A percentile compares a stretch with the other conserved stretches of the same genome.
phyloP scores from a whole-genome alignment of 2,797 vertebrate genomes.

The Cichlasoma orientale region DNA sequence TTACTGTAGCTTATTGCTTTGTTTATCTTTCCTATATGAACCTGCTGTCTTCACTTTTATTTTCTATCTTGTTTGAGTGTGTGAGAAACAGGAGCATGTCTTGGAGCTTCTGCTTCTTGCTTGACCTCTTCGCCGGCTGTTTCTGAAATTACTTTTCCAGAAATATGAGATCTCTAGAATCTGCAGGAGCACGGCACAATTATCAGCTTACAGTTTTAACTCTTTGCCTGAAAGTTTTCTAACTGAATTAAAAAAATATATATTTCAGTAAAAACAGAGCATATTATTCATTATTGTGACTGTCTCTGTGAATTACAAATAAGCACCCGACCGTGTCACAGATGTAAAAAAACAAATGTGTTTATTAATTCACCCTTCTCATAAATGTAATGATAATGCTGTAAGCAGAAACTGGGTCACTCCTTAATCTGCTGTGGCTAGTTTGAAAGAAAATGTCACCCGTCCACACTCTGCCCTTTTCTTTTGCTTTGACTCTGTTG shows the following conservation, averaged over 20 bases:
- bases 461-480: conserved; percentile 39
- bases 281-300: no score
- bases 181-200: not conserved
- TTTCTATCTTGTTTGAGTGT: not conserved
- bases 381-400: not conserved
- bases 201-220: not conserved
- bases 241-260: not conserved
- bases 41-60: not conserved
- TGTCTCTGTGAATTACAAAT: no score
- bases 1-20: conserved; percentile 15
- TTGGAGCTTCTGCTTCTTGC: not conserved
- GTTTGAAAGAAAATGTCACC: conserved; percentile 57
- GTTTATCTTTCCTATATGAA: conserved; percentile 12
- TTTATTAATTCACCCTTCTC: no score
- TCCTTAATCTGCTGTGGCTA: conserved; percentile 28
- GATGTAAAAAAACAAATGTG: no score
- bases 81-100: not conserved
- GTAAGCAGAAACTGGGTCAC: not conserved
- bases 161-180: not conserved
- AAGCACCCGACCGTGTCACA: no score
- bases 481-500: conserved; percentile 35
- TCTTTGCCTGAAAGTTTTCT: not conserved
- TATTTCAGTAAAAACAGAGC: no score
- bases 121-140: not conserved
- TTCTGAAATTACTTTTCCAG: not conserved